Evolutionary conservation across 2,797 vertebrate species (phyloP), one percentile per base, ranked within the genome.

Genomic region (Anguilla megastoma): DNA sequence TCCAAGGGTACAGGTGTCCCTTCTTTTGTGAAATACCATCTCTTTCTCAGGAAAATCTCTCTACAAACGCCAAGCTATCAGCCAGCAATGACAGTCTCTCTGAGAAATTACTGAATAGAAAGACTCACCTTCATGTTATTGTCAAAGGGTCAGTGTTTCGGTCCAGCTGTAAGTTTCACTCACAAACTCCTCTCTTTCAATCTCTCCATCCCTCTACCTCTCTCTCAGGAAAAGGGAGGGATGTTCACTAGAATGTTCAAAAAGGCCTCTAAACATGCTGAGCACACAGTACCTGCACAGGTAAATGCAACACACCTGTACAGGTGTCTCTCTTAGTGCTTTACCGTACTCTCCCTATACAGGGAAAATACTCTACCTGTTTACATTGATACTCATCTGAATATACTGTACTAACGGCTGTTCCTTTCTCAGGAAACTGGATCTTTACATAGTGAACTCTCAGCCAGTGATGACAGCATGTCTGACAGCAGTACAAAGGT

Each of bases 181-280:
- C 14, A 18, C 56, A 16, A 58, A 58, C 56, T 58, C 54, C 10
- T 56, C 54, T 16, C 54, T 52, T 12, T 12, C 12, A 2, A 10
- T 10, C 52, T 58, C 56, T 58, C 56, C 16, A 18, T 58, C 56
- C 14, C 16, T 58, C 56, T 58, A 12, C 16, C 56, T 16, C 16
- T 58, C 16, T 58, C 56, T 18, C 56, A 58, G 56, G 56, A 58
- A 58, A 58, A 58, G 14, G 56, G 56, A 58, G 56, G 14, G 56
- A 58, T 16, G 56, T 58, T 58, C 14, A 58, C 14, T 58, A 58
- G 16, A 14, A 91, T 94, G 83, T 94, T 89, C 79, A 94, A 90
- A 87, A 58, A 16, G 2, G 85, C 66, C 56, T 48, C 87, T 85
- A 89, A 41, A 85, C 91, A 33, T 2, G 14, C 56, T 58, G 56